Conservation (phyloP, 2,888 invertebrate genomes). For the Brenthis hecate region DNA sequence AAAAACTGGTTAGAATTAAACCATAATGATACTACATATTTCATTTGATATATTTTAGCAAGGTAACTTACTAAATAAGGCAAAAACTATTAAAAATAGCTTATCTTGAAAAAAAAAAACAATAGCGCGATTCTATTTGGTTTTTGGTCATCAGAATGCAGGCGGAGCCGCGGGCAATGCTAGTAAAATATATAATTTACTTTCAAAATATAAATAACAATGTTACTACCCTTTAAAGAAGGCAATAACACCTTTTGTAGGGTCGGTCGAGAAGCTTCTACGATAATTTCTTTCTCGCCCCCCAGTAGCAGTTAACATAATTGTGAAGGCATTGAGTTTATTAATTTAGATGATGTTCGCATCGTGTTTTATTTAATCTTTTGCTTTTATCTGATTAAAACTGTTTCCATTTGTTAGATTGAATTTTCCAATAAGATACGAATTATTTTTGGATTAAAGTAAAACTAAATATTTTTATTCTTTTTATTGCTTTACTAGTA, state of each 20-base stretch:
- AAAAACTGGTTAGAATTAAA: no score
- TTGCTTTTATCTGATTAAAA: constrained; percentile 37
- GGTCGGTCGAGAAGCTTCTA: constrained; percentile 24
- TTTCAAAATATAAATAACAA: not conserved
- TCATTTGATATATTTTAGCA: no score
- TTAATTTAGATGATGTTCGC: constrained; percentile 36
- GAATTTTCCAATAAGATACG: constrained; percentile 15
- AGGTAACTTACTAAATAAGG: no score
- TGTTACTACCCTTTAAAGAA: constrained; percentile 5
- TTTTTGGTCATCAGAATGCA: no score
- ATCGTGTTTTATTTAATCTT: constrained; percentile 34
- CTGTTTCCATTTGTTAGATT: constrained; percentile 35
- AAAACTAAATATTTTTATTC: not conserved
- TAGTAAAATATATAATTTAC: not conserved
- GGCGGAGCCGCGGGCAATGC: no score
- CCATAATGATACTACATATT: no score
- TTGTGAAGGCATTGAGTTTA: constrained; percentile 34
- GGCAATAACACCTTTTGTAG: constrained; percentile 17
- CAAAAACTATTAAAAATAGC: no score
- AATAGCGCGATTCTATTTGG: no score
- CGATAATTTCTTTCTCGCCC: constrained; percentile 26
- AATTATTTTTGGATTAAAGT: constrained; percentile 1
- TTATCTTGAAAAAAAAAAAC: no score
- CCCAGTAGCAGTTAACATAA: constrained; percentile 33
- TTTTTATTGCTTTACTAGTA: no score